Conservation (phyloP, 2,113 vertebrate species). For the Progne subis region DNA sequence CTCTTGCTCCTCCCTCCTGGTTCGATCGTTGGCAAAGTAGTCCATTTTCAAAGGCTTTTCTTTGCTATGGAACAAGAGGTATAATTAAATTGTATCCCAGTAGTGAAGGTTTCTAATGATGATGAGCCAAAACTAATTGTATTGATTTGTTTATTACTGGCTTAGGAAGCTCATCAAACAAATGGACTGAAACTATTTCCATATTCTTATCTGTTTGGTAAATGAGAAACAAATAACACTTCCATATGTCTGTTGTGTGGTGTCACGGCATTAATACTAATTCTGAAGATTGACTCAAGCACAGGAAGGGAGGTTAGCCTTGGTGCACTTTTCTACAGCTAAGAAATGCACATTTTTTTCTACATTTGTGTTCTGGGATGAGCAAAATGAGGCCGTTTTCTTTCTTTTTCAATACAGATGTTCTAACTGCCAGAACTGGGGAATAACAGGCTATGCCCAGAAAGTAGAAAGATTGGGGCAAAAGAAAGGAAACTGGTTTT, state of each 20-base stretch:
- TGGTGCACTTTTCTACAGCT: not conserved
- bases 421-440: not conserved
- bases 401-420: not conserved
- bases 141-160: conserved; percentile 83
- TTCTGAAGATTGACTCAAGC: conserved; percentile 25
- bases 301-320: not conserved
- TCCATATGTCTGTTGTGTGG: conserved; percentile 73
- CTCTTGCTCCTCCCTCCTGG: conserved; percentile 11
- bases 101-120: conserved; percentile 77
- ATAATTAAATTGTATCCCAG: conserved; percentile 76
- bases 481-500: not conserved
- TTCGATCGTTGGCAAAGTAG: conserved; percentile 45
- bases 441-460: not conserved
- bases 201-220: conserved; percentile 82
- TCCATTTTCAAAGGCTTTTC: conserved; percentile 60
- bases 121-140: conserved; percentile 84
- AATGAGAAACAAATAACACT: conserved; percentile 79
- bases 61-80: conserved; percentile 67
- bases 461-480: not conserved
- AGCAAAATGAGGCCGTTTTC: not conserved
- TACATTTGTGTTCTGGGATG: not conserved
- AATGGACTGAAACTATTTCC: conserved; percentile 83
- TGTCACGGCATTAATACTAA: conserved; percentile 66
- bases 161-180: conserved; percentile 83
- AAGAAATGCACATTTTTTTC: not conserved